Evolutionary conservation across 2,797 vertebrate species (phyloP).

Genomic region (Pantherophis vulpinus): DNA sequence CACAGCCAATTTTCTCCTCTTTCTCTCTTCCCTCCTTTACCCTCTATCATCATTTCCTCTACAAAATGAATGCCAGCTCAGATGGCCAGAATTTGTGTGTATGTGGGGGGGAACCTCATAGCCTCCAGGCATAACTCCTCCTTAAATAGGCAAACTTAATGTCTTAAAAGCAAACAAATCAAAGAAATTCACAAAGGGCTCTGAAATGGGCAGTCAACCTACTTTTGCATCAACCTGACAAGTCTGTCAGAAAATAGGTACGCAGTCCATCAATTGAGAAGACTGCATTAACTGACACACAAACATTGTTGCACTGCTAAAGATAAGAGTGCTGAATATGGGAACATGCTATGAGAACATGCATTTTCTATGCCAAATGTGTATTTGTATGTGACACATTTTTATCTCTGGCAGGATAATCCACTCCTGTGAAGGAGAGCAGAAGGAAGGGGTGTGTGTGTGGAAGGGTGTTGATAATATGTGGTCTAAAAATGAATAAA

Average conservation of each 20-base stretch:
- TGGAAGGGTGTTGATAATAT: constrained; percentile 35
- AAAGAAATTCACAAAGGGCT: not conserved
- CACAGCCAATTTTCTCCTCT: not conserved
- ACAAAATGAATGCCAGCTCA: not conserved
- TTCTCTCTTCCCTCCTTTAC: not conserved
- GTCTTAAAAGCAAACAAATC: not conserved
- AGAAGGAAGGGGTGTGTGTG: not conserved
- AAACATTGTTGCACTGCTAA: not conserved
- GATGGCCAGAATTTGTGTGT: not conserved
- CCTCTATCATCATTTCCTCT: not conserved
- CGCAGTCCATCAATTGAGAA: not conserved
- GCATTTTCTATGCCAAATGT: not conserved
- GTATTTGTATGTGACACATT: not conserved
- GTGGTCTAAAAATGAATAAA: constrained; percentile 59
- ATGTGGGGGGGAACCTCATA: not conserved
- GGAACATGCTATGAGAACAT: not conserved
- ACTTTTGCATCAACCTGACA: not conserved
- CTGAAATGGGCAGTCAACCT: not conserved
- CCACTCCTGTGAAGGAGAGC: constrained; percentile 8
- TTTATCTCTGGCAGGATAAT: constrained; percentile 13
- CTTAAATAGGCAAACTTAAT: not conserved
- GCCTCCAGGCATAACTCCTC: not conserved
- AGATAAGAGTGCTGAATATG: not conserved
- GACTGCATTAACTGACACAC: not conserved
- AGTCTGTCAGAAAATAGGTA: not conserved